Evolutionary conservation across 2,797 vertebrate genomes (phyloP).

Genomic region (Pangasius larnaudii): DNA sequence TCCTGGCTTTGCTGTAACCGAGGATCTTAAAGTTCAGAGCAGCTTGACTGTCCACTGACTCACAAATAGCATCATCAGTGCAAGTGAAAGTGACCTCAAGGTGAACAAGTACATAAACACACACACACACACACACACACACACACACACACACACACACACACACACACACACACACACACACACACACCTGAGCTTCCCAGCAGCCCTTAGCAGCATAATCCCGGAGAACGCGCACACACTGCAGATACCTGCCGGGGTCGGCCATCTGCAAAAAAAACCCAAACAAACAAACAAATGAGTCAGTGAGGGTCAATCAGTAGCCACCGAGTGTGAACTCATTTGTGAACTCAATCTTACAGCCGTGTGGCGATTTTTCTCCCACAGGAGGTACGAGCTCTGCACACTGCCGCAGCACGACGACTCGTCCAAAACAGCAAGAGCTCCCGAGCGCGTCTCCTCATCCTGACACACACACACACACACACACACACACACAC

Average conservation of each 20-base stretch:
- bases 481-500: no score
- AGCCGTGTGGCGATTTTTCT: constrained; percentile 81
- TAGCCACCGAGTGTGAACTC: background rate
- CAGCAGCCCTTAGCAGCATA: constrained; percentile 93
- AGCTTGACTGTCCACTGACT: background rate
- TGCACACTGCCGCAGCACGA: constrained; percentile 87
- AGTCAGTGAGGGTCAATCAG: background rate
- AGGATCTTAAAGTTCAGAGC: background rate
- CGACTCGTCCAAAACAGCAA: constrained; percentile 85
- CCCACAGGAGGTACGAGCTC: constrained; percentile 94
- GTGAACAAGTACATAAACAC: background rate
- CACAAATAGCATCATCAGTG: background rate
- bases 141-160: background rate
- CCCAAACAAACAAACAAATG: background rate
- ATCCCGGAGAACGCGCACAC: constrained; percentile 89
- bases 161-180: background rate
- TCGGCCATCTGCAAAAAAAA: constrained; percentile 79
- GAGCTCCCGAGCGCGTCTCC: constrained; percentile 79
- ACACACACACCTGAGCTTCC: constrained; percentile 89
- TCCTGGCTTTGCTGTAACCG: background rate
- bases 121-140: constrained; percentile 64
- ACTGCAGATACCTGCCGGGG: constrained; percentile 92
- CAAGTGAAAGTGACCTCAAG: background rate
- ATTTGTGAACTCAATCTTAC: constrained; percentile 74
- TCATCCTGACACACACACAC: constrained; percentile 76